Base-by-base conservation (phyloP, 2,797 vertebrate genomes). In the Huso huso region DNA sequence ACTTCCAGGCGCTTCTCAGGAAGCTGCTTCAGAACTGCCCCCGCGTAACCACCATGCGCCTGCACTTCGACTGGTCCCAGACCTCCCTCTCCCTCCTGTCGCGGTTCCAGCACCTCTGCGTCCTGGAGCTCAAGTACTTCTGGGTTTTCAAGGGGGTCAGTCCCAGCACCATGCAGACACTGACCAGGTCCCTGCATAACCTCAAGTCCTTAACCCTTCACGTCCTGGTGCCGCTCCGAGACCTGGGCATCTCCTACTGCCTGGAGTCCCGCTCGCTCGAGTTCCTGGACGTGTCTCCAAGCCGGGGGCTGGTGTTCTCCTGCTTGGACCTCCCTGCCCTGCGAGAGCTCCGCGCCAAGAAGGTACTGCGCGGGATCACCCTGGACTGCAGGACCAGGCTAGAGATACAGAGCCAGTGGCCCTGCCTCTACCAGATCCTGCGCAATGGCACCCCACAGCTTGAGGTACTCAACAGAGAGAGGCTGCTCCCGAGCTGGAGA, bases 11-110 rank as follows among this genome's bases (percentile, higher is more conserved):
- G 37, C 84, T 93, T 37, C 78, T 93, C 69, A 78, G 79, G 63
- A 86, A 86, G 70, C 81, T 93, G 49, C 82, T 87, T 48, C 80
- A 82, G 61, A 86, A 75, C 68, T 91, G 91, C 63, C 89, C 90
- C 0, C 85, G 86, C 53, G 84, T 93, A 68, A 77, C 83, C 62
- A 87, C 86, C 74, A 89, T 91, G 87, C 84, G 88, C 0, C 72
- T 92, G 12, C 89, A 91, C 64, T 93, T 93, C 2, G 91, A 93
- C 80, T 93, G 92, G 92, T 92, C 90, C 0, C 89, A 92, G 3
- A 66, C 78, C 6, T 93, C 92, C 0, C 86, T 93, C 66, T 83
- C 84, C 0, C 73, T 92, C 67, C 86, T 93, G 63, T 81, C 81
- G 1, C 84, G 78, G 63, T 92, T 93, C 76, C 90, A 87, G 76